phyloP scores from a whole-genome alignment of 2,113 vertebrate genomes.

The Ardeotis arabs region DNA sequence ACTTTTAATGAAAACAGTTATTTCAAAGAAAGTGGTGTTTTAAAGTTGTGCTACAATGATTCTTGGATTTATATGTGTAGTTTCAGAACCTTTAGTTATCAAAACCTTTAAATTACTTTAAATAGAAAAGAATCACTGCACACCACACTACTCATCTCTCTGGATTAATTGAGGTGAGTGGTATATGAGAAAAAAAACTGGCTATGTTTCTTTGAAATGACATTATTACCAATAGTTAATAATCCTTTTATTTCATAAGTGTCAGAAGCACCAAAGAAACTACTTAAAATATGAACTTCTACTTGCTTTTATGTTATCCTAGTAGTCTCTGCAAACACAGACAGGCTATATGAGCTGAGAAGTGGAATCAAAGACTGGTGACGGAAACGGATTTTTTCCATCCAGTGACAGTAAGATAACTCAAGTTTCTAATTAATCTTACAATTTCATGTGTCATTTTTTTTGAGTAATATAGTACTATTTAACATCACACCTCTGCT shows the following conservation, averaged over 20 bases:
- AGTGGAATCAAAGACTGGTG: background rate
- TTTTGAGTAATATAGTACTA: background rate
- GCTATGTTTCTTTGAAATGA: background rate
- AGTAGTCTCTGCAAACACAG: background rate
- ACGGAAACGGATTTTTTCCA: background rate
- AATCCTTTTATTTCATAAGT: background rate
- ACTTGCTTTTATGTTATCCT: background rate
- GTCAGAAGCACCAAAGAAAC: background rate
- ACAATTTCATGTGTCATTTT: background rate
- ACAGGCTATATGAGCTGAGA: background rate
- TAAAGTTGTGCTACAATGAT: background rate
- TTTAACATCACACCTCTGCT: background rate
- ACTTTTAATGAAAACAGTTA: background rate
- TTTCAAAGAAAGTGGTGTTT: background rate
- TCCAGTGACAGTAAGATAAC: background rate
- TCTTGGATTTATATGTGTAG: background rate
- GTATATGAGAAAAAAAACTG: background rate
- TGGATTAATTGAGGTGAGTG: background rate
- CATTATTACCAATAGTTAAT: background rate
- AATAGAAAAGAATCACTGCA: background rate
- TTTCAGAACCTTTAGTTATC: background rate
- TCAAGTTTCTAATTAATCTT: conserved; percentile 1
- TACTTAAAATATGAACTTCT: background rate
- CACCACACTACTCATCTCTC: background rate
- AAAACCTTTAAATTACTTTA: background rate